Evolutionary conservation across 1,140 invertebrate species (phyloP).

Genomic region (Caerostris darwini): DNA sequence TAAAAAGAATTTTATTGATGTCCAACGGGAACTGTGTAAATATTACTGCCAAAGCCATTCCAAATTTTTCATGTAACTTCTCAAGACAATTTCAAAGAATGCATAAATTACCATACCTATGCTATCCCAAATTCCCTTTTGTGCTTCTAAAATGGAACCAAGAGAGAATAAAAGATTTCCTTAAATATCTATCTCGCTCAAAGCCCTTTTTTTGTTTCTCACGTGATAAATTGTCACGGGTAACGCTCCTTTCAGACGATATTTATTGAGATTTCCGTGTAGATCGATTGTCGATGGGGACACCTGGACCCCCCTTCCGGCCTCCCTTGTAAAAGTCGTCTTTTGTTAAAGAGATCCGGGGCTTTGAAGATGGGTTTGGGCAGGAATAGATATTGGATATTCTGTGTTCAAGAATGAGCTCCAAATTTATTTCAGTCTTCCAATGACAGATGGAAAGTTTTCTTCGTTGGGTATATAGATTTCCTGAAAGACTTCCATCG

Average conservation of each 20-base stretch:
- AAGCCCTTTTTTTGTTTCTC: background rate
- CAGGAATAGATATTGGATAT: background rate
- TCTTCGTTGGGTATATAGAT: too few species aligned
- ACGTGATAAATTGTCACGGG: background rate
- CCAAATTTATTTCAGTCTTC: background rate
- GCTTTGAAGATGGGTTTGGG: background rate
- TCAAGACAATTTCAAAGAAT: too few species aligned
- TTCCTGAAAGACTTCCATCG: too few species aligned
- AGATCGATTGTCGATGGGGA: background rate
- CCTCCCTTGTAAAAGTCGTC: background rate
- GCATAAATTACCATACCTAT: too few species aligned
- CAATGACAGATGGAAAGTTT: background rate
- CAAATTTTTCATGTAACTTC: too few species aligned
- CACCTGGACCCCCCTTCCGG: background rate
- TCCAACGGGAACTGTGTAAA: too few species aligned
- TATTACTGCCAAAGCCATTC: too few species aligned
- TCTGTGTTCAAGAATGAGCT: background rate
- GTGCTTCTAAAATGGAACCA: background rate
- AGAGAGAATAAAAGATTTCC: background rate
- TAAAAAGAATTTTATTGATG: too few species aligned
- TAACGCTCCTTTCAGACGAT: constrained; percentile 9
- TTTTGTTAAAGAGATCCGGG: background rate
- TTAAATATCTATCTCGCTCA: background rate
- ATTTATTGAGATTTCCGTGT: constrained; percentile 21
- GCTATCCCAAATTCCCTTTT: background rate